phyloP scores from a whole-genome alignment of 2,113 vertebrate species.

The Hippocampus guttulatus region DNA sequence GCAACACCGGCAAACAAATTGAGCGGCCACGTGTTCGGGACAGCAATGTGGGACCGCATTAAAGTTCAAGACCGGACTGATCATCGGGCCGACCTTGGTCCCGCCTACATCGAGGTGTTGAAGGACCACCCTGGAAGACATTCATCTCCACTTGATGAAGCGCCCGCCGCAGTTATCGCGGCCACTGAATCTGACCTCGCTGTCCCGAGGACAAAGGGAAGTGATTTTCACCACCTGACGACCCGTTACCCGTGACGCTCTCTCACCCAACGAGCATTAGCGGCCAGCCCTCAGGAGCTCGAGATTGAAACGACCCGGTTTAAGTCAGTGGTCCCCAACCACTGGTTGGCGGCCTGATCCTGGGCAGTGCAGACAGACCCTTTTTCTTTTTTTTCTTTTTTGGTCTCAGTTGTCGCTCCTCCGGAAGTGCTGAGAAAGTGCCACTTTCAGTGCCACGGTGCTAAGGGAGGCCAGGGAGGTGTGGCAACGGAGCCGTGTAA shows the following conservation, averaged over 20 bases:
- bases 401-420: conserved; percentile 41
- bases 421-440: conserved; percentile 30
- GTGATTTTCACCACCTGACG: background rate
- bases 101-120: background rate
- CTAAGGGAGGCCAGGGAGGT: conserved; percentile 49
- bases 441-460: conserved; percentile 39
- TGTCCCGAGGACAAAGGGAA: background rate
- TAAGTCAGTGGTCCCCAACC: too few species aligned
- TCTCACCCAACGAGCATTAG: conserved; percentile 9
- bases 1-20: background rate
- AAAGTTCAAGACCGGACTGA: background rate
- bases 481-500: conserved; percentile 50
- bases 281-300: too few species aligned
- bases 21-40: background rate
- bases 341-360: too few species aligned
- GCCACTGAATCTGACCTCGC: background rate
- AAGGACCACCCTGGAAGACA: conserved; percentile 27
- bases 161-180: background rate
- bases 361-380: too few species aligned
- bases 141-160: conserved; percentile 25
- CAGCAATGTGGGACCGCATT: background rate
- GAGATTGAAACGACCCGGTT: background rate
- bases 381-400: too few species aligned
- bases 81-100: conserved; percentile 12
- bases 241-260: conserved; percentile 6